Percentiles rank a stretch among this genome's conserved stretches.
These are phyloP conservation scores for Micrasema longulum DNA, from an alignment of 1,140 invertebrate species.

Conservation along the genomic window DNA sequence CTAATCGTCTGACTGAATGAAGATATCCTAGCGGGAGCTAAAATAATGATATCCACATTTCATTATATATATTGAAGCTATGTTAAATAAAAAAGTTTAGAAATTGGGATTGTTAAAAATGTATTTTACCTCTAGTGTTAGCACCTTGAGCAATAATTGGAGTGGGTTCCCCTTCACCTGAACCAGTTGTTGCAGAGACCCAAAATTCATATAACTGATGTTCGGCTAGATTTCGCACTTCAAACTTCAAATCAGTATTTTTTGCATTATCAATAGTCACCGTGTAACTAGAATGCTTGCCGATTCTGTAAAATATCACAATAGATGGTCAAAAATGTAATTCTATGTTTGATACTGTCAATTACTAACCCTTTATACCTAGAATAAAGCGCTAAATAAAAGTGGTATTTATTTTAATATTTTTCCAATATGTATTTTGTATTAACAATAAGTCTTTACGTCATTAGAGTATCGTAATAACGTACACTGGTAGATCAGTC, in stretches of 20 bases:
- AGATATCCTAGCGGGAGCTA: slow-evolving; percentile 75
- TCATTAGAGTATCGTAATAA: no score
- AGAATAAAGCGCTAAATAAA: no score
- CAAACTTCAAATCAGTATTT: slow-evolving; percentile 69
- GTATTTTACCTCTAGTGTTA: slow-evolving; percentile 59
- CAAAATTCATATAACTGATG: slow-evolving; percentile 82
- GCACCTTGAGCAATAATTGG: slow-evolving; percentile 65
- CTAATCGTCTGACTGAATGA: slow-evolving; percentile 74
- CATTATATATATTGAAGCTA: not conserved
- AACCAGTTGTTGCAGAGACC: slow-evolving; percentile 81
- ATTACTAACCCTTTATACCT: no score
- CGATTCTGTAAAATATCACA: slow-evolving; percentile 61
- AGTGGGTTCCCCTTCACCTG: slow-evolving; percentile 79
- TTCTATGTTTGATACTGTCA: no score
- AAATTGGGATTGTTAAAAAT: not conserved
- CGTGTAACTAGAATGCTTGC: slow-evolving; percentile 65
- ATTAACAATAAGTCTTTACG: no score
- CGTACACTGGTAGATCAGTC: no score
- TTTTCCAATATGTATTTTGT: no score
- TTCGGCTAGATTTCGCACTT: slow-evolving; percentile 72
- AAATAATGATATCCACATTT: not conserved
- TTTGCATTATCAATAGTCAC: slow-evolving; percentile 61
- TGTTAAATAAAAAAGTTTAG: not conserved
- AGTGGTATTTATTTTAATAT: no score
- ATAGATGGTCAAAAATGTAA: no score